A percentile compares a stretch with the other conserved stretches of the same genome.
phyloP scores from a whole-genome alignment of 1,140 invertebrate genomes.

The Gonioctena quinquepunctata region DNA sequence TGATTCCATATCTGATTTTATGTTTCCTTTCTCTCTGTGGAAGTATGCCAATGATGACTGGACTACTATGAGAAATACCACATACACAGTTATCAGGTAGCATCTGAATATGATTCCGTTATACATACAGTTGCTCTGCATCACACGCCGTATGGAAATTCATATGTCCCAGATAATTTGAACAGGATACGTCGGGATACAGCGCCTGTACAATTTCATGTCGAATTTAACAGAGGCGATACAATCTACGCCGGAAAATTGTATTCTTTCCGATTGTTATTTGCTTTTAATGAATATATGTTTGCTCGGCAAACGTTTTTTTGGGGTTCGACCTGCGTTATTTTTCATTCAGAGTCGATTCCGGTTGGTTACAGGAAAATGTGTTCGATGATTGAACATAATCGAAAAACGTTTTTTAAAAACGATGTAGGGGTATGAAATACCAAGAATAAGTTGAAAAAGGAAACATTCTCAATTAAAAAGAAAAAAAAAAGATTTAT shows the following conservation, averaged over 20 bases:
- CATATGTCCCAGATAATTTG: neutral
- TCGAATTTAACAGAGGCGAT: neutral
- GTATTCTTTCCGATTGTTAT: neutral
- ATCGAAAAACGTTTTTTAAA: too few species aligned
- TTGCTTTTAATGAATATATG: neutral
- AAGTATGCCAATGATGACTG: too few species aligned
- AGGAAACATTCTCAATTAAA: too few species aligned
- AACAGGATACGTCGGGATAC: neutral
- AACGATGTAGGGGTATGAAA: too few species aligned
- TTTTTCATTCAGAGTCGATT: neutral
- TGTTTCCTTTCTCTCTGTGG: too few species aligned
- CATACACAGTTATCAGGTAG: neutral
- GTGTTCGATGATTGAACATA: too few species aligned
- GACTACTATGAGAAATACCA: neutral
- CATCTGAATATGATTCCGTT: neutral
- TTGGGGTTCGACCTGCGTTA: neutral
- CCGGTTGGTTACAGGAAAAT: too few species aligned
- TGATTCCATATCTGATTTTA: too few species aligned
- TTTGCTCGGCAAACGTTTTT: neutral
- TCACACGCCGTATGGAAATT: neutral
- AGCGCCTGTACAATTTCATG: neutral
- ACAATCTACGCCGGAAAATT: neutral
- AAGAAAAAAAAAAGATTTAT: too few species aligned
- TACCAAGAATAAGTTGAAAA: too few species aligned
- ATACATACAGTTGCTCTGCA: neutral